Percentiles rank a stretch among this genome's conserved stretches.
phyloP scores from a whole-genome alignment of 2,888 invertebrate species.

The Aquatica leii region DNA sequence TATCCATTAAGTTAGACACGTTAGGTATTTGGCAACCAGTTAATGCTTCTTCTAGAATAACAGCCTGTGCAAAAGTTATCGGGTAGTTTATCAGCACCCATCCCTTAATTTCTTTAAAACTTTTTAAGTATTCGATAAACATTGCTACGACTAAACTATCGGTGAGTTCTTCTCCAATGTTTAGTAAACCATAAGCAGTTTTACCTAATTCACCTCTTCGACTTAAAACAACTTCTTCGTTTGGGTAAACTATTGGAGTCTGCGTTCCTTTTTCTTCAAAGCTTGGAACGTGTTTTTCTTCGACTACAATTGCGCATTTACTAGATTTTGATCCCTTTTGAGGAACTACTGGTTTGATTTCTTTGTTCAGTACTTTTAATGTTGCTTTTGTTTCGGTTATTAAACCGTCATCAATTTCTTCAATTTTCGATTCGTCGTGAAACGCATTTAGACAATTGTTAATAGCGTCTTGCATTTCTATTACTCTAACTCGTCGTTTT shows the following conservation, averaged over 20 bases:
- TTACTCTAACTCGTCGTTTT: slow-evolving; percentile 47
- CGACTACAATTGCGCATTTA: slow-evolving; percentile 30
- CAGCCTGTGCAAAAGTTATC: slow-evolving; percentile 66
- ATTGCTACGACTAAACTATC: slow-evolving; percentile 67
- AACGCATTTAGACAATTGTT: slow-evolving; percentile 67
- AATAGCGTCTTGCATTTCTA: slow-evolving; percentile 61
- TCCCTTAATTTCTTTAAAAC: slow-evolving; percentile 61
- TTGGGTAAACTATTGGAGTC: slow-evolving; percentile 68
- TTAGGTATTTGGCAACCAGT: slow-evolving; percentile 64
- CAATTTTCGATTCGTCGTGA: slow-evolving; percentile 63
- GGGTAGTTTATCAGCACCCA: slow-evolving; percentile 75
- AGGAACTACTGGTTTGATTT: slow-evolving; percentile 56
- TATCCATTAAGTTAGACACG: slow-evolving; percentile 31
- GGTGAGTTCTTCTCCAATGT: slow-evolving; percentile 61
- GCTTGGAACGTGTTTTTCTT: slow-evolving; percentile 26
- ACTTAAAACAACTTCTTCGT: slow-evolving; percentile 65
- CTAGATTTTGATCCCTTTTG: slow-evolving; percentile 35
- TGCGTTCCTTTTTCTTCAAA: slow-evolving; percentile 52
- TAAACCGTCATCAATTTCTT: slow-evolving; percentile 61
- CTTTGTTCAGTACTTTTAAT: no score
- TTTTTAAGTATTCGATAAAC: slow-evolving; percentile 69
- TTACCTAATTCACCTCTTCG: slow-evolving; percentile 65
- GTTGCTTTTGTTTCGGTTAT: slow-evolving; percentile 60
- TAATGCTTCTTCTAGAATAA: slow-evolving; percentile 67
- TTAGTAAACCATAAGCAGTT: slow-evolving; percentile 65